Base-by-base conservation (phyloP, 2,797 vertebrate species). In the Anomalospiza imberbis region DNA sequence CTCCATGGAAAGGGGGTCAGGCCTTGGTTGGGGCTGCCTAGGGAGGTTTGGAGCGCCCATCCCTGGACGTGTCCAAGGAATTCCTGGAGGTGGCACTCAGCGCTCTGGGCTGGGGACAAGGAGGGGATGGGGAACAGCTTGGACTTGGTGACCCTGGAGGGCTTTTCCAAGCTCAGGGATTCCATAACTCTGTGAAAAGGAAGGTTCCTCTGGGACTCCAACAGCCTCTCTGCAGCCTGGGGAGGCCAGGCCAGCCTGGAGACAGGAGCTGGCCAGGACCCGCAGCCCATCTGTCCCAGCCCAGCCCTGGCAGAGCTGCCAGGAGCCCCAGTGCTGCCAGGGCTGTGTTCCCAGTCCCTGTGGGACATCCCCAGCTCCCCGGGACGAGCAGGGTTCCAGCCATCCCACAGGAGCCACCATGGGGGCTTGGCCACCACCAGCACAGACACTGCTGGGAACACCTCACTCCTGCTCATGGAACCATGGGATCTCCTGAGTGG, bases 351-450 rank as follows among this genome's bases (percentile, higher is more conserved):
- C 61, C 61, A 54, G 4, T 34, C 61, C 40, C 40, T 2, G 17
- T 7, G 61, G 40, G 25, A 34, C 60, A 53, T 34, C 18, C 48
- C 48, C 74, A 53, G 60, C 60, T 16, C 38, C 42, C 25, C 34
- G 2, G 24, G 36, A 34, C 1, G 3, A 51, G 47, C 4, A 0
- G 9, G 48, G 48, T 1, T 14, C 48, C 74, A 29, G 19, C 38
- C 48, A 24, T 13, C 19, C 48, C 74, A 34, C 60, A 44, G 60
- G 12, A 63, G 25, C 13, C 45, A 61, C 45, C 22, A 10, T 3
- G 2, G 10, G 20, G 47, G 18, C 45, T 3, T 21, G 36, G 73
- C 45, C 71, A 58, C 17, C 72, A 32, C 7, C 71, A 48, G 34
- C 45, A n/a, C 55, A 8, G 47, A 2, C 32, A 10, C 50, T 77